Evolutionary conservation across 2,888 invertebrate genomes (phyloP), one percentile per base, ranked within the genome.

Genomic region (Ferdinandea cuprea): DNA sequence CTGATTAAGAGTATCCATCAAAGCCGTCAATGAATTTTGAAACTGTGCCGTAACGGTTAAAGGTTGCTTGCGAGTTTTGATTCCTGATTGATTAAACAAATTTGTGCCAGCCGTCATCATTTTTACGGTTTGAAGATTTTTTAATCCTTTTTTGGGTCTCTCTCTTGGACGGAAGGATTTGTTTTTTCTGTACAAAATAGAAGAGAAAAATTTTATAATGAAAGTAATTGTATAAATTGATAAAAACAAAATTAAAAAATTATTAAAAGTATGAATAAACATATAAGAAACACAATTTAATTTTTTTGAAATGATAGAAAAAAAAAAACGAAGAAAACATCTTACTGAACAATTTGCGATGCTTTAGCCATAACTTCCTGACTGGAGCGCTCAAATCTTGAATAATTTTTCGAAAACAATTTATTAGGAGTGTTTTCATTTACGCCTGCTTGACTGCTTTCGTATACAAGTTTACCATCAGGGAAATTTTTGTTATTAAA

Each of bases 11-110:
- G 98, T 98, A 87, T 96, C 96, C 98, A 99, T 98, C 46, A 99
- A 92, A 32, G 96, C 95, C 85, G 96, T 96, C 65, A 99, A 92
- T 54, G 98, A 98, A 91, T 96, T 96, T 91, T 98, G 96, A 91
- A 99, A 99, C 92, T 99, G 98, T 11, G 97, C 97, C 1, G 97
- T 96, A 1, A 98, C 98, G 0, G 98, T 98, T 88, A 97, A 94
- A 9, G 97, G 96, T 88, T 97, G 96, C 90, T 97, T 97, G 76
- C 96, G 92, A 37, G 95, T 95, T 89, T 94, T 94, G 40, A 92
- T 91, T 83, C 91, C 91, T 1, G 87, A 86, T 59, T 87, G 87
- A 85, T 86, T 87, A 48, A 87, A 86, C 8, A 85, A 86, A 80
- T 88, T 88, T 50, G 88, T 87, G 54, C 93, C 92, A 9, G 93